Percentiles rank a stretch among this genome's conserved stretches.
Conservation (phyloP, 2,797 vertebrate species). For the Phoeniculus purpureus region DNA sequence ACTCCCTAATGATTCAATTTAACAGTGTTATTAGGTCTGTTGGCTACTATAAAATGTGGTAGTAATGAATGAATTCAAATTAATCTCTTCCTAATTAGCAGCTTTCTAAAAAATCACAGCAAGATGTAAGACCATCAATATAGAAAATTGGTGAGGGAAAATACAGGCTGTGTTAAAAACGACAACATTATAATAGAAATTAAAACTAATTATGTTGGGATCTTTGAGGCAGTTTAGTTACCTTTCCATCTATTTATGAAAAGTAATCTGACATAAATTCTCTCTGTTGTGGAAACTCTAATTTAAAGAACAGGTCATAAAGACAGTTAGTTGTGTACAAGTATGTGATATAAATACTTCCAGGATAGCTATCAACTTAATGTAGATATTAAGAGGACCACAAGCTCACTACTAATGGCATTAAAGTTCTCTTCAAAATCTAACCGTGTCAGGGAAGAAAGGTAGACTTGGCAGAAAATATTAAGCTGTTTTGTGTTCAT, state of each 20-base stretch:
- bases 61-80: conserved; percentile 41
- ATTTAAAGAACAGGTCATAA: conserved; percentile 5
- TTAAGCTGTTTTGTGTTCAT: neutral
- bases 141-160: conserved; percentile 32
- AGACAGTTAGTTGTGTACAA: neutral
- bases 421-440: neutral
- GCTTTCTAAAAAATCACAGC: conserved; percentile 18
- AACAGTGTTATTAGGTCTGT: neutral
- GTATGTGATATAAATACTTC: neutral
- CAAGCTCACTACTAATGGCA: neutral
- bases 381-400: neutral
- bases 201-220: conserved; percentile 18
- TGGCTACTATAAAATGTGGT: neutral
- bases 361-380: neutral
- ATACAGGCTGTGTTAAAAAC: conserved; percentile 3
- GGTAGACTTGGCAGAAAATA: neutral
- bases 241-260: neutral
- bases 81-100: conserved; percentile 22
- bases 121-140: neutral
- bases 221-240: conserved; percentile 18
- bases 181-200: neutral
- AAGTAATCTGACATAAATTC: neutral
- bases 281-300: neutral
- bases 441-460: neutral
- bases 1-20: neutral